Percentiles rank a stretch among this genome's conserved stretches.
Evolutionary conservation across 2,113 vertebrate genomes (phyloP).

Genomic region (Hippopotamus amphibius): DNA sequence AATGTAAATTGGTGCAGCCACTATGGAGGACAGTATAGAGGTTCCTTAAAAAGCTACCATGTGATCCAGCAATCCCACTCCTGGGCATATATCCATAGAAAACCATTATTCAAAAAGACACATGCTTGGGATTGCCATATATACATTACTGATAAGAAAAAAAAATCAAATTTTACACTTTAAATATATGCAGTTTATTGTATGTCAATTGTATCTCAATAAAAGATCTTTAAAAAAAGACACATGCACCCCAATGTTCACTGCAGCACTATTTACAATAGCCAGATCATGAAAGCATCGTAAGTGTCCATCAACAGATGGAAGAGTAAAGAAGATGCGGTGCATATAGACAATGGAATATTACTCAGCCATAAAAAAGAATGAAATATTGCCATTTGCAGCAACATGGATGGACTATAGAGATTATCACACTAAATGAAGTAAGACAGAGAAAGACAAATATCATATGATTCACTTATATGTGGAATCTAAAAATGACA

Average conservation of each 20-base stretch:
- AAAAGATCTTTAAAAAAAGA: not conserved
- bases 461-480: no score
- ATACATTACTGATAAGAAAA: no score
- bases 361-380: not conserved
- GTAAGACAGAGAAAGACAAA: no score
- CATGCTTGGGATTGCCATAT: no score
- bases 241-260: not conserved
- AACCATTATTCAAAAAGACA: not conserved
- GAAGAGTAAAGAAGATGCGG: not conserved
- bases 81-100: not conserved
- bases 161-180: no score
- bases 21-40: not conserved
- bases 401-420: not conserved
- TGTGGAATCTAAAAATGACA: not conserved
- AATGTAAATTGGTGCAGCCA: not conserved
- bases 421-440: not conserved
- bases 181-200: no score
- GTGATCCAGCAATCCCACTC: not conserved
- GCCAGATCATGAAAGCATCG: not conserved
- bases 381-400: fast-evolving
- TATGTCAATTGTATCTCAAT: no score
- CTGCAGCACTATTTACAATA: not conserved
- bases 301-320: not conserved
- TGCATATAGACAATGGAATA: fast-evolving
- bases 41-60: not conserved